Evolutionary conservation across 1,140 invertebrate species (phyloP), one percentile per base, ranked within the genome.

Genomic region (Cherax quadricarinatus): DNA sequence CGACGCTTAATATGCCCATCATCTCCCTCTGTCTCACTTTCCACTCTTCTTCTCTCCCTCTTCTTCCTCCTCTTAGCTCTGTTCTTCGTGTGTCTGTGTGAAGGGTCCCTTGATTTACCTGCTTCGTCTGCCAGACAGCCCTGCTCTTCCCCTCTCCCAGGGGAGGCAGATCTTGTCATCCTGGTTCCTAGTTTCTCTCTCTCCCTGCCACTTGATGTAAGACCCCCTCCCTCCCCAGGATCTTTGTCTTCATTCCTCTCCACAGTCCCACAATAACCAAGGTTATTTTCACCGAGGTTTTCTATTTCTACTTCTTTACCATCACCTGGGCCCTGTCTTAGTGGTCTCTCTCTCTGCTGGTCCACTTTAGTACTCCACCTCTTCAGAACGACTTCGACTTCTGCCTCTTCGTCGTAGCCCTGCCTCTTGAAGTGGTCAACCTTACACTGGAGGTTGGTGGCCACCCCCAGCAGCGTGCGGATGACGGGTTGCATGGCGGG

Each of bases 381-480:
- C 70, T 9, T 24, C 6, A n/a, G 70, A 5, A 75, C 12, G 24
- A 75, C 24, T 3, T 3, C 30, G 9, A 30, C 70, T 18, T 70
- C 14, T 5, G 21, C 14, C 21, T 24, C 70, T 4, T 24, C 6
- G 70, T 75, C 70, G 70, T 75, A 5, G 7, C 12, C 24, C 7
- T 30, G 70, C 16, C 21, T 5, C 4, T 12, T 6, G 7, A 75
- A 10, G 70, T n/a, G 24, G 24, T 4, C 30, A 9, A 10, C 12
- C 7, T 75, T 18, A 7, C 49, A 30, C 41, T 78, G 86, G 6
- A 87, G 49, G 21, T 62, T 80, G 16, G 78, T 16, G 16, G 89
- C 89, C 14, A 57, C 83, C 51, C 70, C 89, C 53, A 91, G 3
- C 12, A 91, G 73, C 1, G 83, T 86, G 21, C 89, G 70, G 70